phyloP scores from a whole-genome alignment of 2,797 vertebrate species.

The Enteromius treurensis region DNA sequence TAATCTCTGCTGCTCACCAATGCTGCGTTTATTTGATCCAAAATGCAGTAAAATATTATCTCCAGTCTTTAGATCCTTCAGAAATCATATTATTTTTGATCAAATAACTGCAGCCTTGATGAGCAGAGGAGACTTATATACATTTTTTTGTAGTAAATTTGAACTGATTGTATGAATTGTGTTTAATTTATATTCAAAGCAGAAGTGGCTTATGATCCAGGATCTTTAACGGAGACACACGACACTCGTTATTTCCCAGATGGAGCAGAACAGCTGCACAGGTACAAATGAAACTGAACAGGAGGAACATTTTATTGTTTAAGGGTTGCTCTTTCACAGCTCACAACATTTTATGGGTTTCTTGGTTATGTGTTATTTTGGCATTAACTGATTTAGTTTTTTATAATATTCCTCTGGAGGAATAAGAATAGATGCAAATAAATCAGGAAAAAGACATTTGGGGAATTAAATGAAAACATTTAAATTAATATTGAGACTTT shows the following conservation, averaged over 20 bases:
- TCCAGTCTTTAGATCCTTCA: background rate
- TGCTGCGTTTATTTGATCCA: background rate
- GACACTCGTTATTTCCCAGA: background rate
- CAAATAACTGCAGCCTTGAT: background rate
- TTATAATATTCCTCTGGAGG: background rate
- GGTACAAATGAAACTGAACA: constrained; percentile 1
- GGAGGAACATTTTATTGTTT: background rate
- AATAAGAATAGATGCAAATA: background rate
- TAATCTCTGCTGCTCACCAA: background rate
- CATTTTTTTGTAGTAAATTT: background rate
- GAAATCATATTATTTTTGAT: background rate
- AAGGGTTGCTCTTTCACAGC: background rate
- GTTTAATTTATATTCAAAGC: background rate
- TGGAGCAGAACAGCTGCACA: background rate
- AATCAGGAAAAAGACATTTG: background rate
- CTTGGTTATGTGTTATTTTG: background rate
- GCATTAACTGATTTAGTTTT: background rate
- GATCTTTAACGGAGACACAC: background rate
- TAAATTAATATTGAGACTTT: background rate
- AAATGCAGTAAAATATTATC: background rate
- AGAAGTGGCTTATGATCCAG: background rate
- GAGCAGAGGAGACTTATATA: background rate
- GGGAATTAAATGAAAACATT: background rate
- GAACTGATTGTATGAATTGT: background rate
- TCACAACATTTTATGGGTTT: background rate